Evolutionary conservation across 2,888 invertebrate genomes (phyloP), one percentile per base, ranked within the genome.

Genomic region (Caenorhabditis angaria): DNA sequence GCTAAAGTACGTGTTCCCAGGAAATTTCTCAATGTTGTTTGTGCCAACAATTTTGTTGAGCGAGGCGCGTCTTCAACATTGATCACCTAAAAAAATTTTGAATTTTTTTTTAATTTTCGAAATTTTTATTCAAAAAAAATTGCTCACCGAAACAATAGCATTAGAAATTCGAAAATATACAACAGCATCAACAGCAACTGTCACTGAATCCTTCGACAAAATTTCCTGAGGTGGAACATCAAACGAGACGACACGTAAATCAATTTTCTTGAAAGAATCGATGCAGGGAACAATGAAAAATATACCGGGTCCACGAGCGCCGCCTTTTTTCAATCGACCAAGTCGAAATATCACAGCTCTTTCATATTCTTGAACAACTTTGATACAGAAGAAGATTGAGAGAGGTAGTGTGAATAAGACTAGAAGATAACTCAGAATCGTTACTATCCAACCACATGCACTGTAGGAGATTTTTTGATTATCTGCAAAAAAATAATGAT

Each of bases 161-260:
- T 97, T 97, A 85, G 93, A 94, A 47, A 97, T 95, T 50, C 88
- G 80, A 78, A 88, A 89, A 79, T 89, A 89, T 48, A 89, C 87
- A 24, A 90, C 90, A 27, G 96, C 97, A 88, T 97, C 97, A 54
- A 97, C 97, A 1, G 95, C 94, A 3, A 97, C 96, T 0, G 97
- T 97, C 66, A 97, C 97, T 67, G 94, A 94, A 90, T 97, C 97
- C 89, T 95, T 95, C 35, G 96, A 96, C 82, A 97, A 90, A n/a
- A 97, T 94, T 95, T 97, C 97, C 90, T 97, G 97, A 0, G 97
- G 97, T 53, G 97, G 96, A 54, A 97, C 94, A 87, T 97, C 97
- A 88, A 97, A 97, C 0, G 95, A 95, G 0, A 96, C 92, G 5
- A 96, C 96, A 59, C 97, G 92, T 70, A 97, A 90, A 88, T 97